Evolutionary conservation across 1,140 invertebrate genomes (phyloP).

Genomic region (Drosophila pseudoobscura): DNA sequence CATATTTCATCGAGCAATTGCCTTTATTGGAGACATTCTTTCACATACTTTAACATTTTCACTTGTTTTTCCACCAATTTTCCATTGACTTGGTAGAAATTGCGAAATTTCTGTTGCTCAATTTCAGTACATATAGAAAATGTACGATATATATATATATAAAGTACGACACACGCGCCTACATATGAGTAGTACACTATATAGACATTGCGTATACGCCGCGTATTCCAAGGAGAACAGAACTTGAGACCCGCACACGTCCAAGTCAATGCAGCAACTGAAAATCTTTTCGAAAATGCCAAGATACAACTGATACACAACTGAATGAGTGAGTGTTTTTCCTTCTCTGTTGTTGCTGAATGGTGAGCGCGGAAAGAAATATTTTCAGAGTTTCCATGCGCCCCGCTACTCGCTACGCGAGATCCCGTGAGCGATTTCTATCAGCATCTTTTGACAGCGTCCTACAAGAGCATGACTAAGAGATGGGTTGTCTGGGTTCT

Average conservation of each 20-base stretch:
- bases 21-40: slow-evolving; percentile 52
- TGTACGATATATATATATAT: slow-evolving; percentile 24
- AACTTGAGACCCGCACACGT: slow-evolving; percentile 55
- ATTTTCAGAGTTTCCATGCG: slow-evolving; percentile 72
- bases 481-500: slow-evolving; percentile 35
- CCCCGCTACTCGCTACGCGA: too few species aligned
- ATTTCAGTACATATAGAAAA: slow-evolving; percentile 21
- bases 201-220: slow-evolving; percentile 66
- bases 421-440: slow-evolving; percentile 51
- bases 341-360: slow-evolving; percentile 34
- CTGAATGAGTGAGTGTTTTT: slow-evolving; percentile 24
- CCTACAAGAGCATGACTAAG: slow-evolving; percentile 52
- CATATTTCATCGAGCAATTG: slow-evolving; percentile 44
- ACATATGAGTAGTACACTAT: slow-evolving; percentile 36
- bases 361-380: slow-evolving; percentile 49
- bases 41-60: slow-evolving; percentile 74
- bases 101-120: slow-evolving; percentile 63
- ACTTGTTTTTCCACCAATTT: slow-evolving; percentile 23
- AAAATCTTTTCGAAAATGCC: slow-evolving; percentile 69
- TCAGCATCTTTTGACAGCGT: slow-evolving; percentile 35
- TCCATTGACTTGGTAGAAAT: slow-evolving; percentile 41
- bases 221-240: slow-evolving; percentile 53
- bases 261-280: slow-evolving; percentile 78
- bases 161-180: slow-evolving; percentile 43
- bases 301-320: slow-evolving; percentile 40